Evolutionary conservation across 2,888 invertebrate species (phyloP).

Genomic region (Eucera pruinosa): DNA sequence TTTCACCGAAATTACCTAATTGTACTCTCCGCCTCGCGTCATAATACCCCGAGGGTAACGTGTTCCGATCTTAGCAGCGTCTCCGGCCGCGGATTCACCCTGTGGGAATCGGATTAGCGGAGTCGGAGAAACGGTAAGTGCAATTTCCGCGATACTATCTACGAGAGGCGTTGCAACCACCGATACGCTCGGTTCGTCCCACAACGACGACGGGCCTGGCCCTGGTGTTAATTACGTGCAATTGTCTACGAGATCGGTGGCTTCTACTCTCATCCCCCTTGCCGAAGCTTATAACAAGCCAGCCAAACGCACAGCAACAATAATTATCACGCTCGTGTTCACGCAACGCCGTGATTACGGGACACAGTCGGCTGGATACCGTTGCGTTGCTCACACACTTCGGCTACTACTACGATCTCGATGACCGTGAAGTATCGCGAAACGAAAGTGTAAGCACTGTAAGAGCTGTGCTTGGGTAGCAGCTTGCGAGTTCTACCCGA

Average conservation of each 20-base stretch:
- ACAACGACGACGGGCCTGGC: constrained; percentile 48
- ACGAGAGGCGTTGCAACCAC: constrained; percentile 24
- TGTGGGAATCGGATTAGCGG: constrained; percentile 64
- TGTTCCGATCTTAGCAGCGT: constrained; percentile 18
- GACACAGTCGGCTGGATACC: constrained; percentile 10
- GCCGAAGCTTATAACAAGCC: constrained; percentile 59
- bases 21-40: constrained; percentile 12
- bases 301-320: constrained; percentile 48
- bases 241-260: constrained; percentile 68
- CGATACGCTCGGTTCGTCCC: constrained; percentile 57
- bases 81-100: constrained; percentile 38
- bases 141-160: constrained; percentile 71
- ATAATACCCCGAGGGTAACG: constrained; percentile 27
- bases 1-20: constrained; percentile 31
- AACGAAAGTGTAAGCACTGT: neutral
- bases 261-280: constrained; percentile 30
- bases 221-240: constrained; percentile 69
- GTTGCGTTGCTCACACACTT: constrained; percentile 14
- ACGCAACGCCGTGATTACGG: constrained; percentile 57
- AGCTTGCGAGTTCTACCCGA: too few species aligned
- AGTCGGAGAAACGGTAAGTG: constrained; percentile 68
- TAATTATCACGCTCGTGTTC: constrained; percentile 65
- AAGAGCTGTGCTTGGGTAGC: too few species aligned
- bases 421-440: constrained; percentile 3
- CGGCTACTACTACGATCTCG: constrained; percentile 5